Conservation (phyloP, 35 echinoderm and acorn worm genomes). For the Apostichopus japonicus region DNA sequence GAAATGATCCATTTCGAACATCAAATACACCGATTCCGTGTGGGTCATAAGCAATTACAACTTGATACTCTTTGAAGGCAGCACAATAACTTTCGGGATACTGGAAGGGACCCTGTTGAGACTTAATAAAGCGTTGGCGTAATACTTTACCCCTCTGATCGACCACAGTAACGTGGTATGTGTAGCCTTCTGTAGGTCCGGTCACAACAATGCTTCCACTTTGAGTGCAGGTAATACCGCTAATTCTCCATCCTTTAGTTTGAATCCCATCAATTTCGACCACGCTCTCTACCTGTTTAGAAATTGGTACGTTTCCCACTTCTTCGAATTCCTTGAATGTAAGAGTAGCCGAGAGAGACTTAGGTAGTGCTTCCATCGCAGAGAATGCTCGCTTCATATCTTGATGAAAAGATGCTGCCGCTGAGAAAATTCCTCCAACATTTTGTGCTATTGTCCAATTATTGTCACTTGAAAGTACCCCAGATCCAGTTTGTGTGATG, state of each 20-base stretch:
- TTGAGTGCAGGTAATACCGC: background rate
- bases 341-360: background rate
- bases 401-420: background rate
- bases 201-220: background rate
- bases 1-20: background rate
- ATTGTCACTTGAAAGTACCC: background rate
- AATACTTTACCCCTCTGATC: background rate
- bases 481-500: background rate
- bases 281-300: background rate
- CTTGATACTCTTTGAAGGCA: background rate
- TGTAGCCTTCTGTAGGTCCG: background rate
- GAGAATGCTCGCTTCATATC: background rate
- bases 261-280: background rate
- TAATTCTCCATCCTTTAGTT: background rate
- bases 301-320: background rate
- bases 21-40: background rate
- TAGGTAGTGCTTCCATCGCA: background rate
- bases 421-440: background rate
- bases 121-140: background rate
- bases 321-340: background rate
- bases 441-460: conserved; percentile 11
- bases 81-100: background rate
- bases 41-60: background rate
- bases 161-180: background rate
- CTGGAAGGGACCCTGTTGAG: too few relatives aligned